Evolutionary conservation across 2,888 invertebrate genomes (phyloP).

Genomic region (Apodemia mormo): DNA sequence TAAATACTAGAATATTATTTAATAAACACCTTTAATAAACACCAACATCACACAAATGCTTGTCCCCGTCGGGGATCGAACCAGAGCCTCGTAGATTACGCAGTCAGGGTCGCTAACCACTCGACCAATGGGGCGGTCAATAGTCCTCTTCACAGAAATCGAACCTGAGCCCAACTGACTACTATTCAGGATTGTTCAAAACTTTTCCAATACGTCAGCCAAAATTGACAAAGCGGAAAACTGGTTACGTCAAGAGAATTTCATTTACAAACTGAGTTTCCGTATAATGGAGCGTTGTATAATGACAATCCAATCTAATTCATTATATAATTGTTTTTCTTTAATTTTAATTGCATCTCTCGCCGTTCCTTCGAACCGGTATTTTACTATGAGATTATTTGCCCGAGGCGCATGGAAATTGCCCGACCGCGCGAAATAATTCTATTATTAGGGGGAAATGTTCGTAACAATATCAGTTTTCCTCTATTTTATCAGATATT

Average conservation of each 20-base stretch:
- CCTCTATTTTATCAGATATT: conserved; percentile 2
- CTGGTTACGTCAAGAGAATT: neutral
- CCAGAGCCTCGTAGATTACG: too few species aligned
- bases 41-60: too few species aligned
- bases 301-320: neutral
- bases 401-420: conserved; percentile 7
- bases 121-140: too few species aligned
- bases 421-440: conserved; percentile 7
- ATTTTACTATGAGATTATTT: conserved; percentile 9
- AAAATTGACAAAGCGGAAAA: neutral
- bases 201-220: too few species aligned
- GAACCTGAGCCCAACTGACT: too few species aligned
- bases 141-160: too few species aligned
- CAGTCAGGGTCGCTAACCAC: too few species aligned
- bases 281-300: neutral
- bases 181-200: too few species aligned
- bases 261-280: neutral
- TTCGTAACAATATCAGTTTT: neutral
- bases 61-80: too few species aligned
- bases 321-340: conserved; percentile 7
- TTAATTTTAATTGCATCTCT: conserved; percentile 4
- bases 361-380: neutral
- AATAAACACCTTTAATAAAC: too few species aligned
- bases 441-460: neutral
- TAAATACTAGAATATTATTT: too few species aligned